A percentile compares a stretch with the other conserved stretches of the same genome.
These are phyloP conservation scores for Austrofundulus limnaeus DNA, from an alignment of 2,113 vertebrate species.

Conservation along the genomic window DNA sequence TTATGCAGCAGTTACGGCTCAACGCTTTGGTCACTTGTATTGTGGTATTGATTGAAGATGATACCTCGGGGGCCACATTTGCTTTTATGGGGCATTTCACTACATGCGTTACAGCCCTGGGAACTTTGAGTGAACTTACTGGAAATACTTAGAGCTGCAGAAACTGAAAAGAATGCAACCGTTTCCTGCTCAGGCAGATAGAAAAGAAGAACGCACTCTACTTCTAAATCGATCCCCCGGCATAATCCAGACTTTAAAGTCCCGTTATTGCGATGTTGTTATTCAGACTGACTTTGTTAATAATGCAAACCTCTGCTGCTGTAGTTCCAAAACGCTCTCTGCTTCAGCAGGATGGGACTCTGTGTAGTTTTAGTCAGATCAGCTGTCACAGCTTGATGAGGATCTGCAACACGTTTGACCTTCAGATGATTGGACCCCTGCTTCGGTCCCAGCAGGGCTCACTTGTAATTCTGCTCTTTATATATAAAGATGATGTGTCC, in stretches of 20 bases:
- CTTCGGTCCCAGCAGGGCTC: slow-evolving; percentile 51
- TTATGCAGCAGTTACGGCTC: slow-evolving; percentile 1
- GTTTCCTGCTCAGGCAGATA: slow-evolving; percentile 10
- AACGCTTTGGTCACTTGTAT: slow-evolving; percentile 18
- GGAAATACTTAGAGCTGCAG: slow-evolving; percentile 27
- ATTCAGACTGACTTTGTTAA: slow-evolving; percentile 31
- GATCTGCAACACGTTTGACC: slow-evolving; percentile 60
- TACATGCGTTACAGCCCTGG: not conserved
- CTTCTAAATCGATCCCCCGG: slow-evolving; percentile 12
- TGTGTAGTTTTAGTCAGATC: slow-evolving; percentile 33
- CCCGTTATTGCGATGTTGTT: not conserved
- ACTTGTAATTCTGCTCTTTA: slow-evolving; percentile 59
- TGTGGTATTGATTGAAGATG: slow-evolving; percentile 37
- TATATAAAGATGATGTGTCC: slow-evolving; percentile 42
- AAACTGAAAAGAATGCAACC: slow-evolving; percentile 24
- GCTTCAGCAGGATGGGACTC: slow-evolving; percentile 17
- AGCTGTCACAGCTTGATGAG: slow-evolving; percentile 54
- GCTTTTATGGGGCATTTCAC: slow-evolving; percentile 14
- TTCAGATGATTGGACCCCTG: slow-evolving; percentile 58
- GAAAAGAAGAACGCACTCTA: slow-evolving; percentile 1
- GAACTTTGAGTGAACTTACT: slow-evolving; percentile 46
- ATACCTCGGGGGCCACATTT: not conserved
- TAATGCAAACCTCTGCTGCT: slow-evolving; percentile 32
- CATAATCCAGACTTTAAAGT: not conserved
- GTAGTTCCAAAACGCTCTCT: slow-evolving; percentile 14